phyloP scores from a whole-genome alignment of 2,113 vertebrate species.

The Ramphastos sulfuratus region DNA sequence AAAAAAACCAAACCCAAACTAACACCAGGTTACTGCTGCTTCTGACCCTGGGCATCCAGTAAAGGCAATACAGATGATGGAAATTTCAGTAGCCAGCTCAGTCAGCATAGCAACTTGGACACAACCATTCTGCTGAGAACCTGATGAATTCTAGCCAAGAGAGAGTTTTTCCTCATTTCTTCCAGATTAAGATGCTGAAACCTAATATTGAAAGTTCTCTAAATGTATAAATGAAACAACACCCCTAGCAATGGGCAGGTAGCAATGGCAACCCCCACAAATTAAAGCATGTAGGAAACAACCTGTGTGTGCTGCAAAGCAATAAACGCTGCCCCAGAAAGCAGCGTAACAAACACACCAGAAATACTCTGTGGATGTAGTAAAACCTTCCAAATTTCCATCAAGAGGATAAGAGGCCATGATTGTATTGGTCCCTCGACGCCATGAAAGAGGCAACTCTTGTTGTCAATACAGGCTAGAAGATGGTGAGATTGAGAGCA shows the following conservation, averaged over 20 bases:
- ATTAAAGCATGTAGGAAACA: background rate
- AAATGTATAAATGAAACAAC: background rate
- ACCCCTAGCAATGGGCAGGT: too few relatives aligned
- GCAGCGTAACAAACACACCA: background rate
- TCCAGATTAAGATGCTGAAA: background rate
- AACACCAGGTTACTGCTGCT: background rate
- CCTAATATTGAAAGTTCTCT: background rate
- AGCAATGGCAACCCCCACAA: background rate
- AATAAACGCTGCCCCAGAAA: background rate
- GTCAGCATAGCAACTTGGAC: background rate
- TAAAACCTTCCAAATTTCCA: background rate
- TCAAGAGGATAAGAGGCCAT: background rate
- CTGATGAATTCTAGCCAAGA: background rate
- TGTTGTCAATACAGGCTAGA: too few relatives aligned
- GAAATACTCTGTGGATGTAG: background rate
- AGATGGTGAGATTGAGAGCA: too few relatives aligned
- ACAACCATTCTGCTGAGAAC: background rate
- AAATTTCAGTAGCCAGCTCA: background rate
- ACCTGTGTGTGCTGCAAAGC: background rate
- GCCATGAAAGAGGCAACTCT: background rate
- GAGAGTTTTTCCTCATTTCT: background rate
- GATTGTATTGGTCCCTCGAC: background rate
- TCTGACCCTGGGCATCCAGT: background rate
- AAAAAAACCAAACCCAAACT: background rate
- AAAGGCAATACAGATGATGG: background rate